Evolutionary conservation across 2,888 invertebrate genomes (phyloP).

Genomic region (Zygothrica quintamaculata): DNA sequence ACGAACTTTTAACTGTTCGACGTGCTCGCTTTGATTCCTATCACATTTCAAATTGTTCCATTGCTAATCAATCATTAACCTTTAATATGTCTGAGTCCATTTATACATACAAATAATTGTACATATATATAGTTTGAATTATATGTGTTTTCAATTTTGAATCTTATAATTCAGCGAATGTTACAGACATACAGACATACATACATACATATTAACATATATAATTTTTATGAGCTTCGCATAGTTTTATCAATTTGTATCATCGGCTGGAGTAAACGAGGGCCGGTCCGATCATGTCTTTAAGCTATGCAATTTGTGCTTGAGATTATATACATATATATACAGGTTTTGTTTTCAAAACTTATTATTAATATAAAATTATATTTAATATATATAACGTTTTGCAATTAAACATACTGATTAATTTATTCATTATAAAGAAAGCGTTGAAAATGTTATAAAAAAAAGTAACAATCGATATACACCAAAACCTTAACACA

Average conservation of each 20-base stretch:
- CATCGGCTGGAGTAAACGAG: constrained; percentile 34
- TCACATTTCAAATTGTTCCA: constrained; percentile 29
- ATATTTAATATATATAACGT: too few species aligned
- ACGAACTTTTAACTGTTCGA: constrained; percentile 39
- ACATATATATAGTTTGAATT: too few species aligned
- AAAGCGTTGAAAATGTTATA: too few species aligned
- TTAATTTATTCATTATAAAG: too few species aligned
- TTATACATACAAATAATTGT: not conserved
- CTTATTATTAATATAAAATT: too few species aligned
- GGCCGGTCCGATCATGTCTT: constrained; percentile 45
- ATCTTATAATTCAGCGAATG: not conserved
- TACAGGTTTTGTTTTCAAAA: too few species aligned
- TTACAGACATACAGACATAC: not conserved
- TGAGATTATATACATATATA: constrained; percentile 56
- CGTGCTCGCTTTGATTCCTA: constrained; percentile 20
- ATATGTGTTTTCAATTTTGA: too few species aligned
- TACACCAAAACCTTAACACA: too few species aligned
- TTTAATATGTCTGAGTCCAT: not conserved
- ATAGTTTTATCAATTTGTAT: constrained; percentile 23
- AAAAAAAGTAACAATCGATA: too few species aligned
- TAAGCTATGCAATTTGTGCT: constrained; percentile 65
- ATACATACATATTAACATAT: not conserved
- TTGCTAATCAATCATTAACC: constrained; percentile 31
- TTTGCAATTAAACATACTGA: too few species aligned
- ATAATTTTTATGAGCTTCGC: not conserved